These are phyloP conservation scores for Leptinotarsa rubiginosa DNA, from an alignment of 2,888 invertebrate genomes.

Conservation along the genomic window DNA sequence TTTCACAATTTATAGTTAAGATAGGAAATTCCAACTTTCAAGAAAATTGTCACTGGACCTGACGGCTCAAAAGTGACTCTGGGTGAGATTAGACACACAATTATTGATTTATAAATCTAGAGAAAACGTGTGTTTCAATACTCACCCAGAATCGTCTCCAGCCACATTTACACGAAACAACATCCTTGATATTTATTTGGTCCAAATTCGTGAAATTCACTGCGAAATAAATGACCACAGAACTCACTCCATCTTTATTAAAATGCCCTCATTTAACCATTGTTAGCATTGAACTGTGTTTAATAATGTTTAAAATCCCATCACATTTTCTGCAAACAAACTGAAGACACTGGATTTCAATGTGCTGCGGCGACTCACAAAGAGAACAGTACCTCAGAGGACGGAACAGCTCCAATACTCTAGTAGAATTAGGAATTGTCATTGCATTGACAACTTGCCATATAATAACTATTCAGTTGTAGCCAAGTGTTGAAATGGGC, in stretches of 20 bases:
- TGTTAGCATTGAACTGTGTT: slow-evolving; percentile 37
- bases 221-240: slow-evolving; percentile 22
- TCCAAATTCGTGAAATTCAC: background rate
- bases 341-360: slow-evolving; percentile 55
- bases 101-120: too few species aligned
- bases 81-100: too few species aligned
- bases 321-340: slow-evolving; percentile 59
- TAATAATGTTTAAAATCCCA: slow-evolving; percentile 56
- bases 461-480: too few species aligned
- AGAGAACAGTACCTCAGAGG: slow-evolving; percentile 54
- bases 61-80: too few species aligned
- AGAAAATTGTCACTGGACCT: too few species aligned
- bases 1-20: too few species aligned
- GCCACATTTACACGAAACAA: background rate
- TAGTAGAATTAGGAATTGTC: background rate
- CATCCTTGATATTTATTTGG: background rate
- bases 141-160: too few species aligned
- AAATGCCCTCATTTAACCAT: slow-evolving; percentile 30
- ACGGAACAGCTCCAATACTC: slow-evolving; percentile 39
- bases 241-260: slow-evolving; percentile 6
- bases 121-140: too few species aligned
- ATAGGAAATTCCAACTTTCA: too few species aligned
- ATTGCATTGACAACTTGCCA: too few species aligned
- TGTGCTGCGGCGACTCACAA: slow-evolving; percentile 51
- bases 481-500: too few species aligned